Evolutionary conservation across 1,140 invertebrate species (phyloP), one percentile per base, ranked within the genome.

Genomic region (Eupeodes corollae): DNA sequence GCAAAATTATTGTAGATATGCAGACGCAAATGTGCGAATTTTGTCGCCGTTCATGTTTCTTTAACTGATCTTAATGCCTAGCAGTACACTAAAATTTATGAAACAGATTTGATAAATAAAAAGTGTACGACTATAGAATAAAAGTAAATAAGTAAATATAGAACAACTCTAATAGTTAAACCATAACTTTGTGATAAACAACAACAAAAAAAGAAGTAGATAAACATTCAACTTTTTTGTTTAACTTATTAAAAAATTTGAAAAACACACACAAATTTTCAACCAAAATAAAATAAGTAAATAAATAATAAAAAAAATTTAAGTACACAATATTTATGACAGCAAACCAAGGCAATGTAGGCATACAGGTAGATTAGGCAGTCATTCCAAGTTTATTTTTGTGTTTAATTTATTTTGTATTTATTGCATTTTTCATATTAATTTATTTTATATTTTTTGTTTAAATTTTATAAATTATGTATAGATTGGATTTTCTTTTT

Each of bases 311-410:
- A 5, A 26, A 26, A 5, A 26, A 26, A 26, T 5, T 26, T 26
- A 26, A 26, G 21, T 26, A 26, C 21, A 26, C 21, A 26, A 26
- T 26, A 26, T 26, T 26, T 26, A 26, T 26, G 21, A 26, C 21
- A 26, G 21, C 35, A 37, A 37, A 14, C 35, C 13, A 37, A 37
- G 13, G 6, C 35, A 14, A 37, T 37, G 13, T n/a, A n/a, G 13
- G 15, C 13, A 16, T 37, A 16, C 13, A 37, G 35, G 13, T 14
- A 16, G 44, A 38, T 34, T 44, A 48, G 47, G 47, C 47, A 48
- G 41, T 44, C 47, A 48, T 39, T 38, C 32, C 34, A 40, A 14
- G 13, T 37, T 16, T 16, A 37, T n/a, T 37, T 14, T 14, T 37
- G 3, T 37, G 3, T 37, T n/a, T 37, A 18, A 16, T 35, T 44